A percentile compares a stretch with the other conserved stretches of the same genome.
Conservation (phyloP, 2,113 vertebrate species). For the Sebastes schlegelii region DNA sequence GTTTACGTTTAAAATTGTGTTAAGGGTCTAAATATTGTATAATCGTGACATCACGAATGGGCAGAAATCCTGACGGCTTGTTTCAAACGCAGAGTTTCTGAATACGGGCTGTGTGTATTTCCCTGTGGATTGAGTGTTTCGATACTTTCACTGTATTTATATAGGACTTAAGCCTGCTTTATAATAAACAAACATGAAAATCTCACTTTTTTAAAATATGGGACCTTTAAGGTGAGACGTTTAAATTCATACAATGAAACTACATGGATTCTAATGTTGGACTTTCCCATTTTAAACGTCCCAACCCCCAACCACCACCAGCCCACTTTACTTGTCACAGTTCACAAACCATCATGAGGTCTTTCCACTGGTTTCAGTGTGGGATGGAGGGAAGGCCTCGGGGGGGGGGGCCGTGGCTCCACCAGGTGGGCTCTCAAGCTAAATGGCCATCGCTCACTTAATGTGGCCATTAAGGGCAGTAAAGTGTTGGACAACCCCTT, state of each 20-base stretch:
- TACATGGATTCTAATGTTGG: background rate
- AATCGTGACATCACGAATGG: no score
- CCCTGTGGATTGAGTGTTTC: no score
- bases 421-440: conserved; percentile 63
- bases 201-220: no score
- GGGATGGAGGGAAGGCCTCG: conserved; percentile 13
- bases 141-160: no score
- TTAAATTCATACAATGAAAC: background rate
- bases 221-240: background rate
- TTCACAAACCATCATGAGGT: conserved; percentile 42
- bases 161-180: no score
- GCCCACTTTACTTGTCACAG: conserved; percentile 52
- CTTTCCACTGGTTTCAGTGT: conserved; percentile 35
- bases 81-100: no score
- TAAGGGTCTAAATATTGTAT: no score
- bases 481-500: conserved; percentile 54
- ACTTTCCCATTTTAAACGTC: conserved; percentile 38
- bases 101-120: no score
- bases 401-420: conserved; percentile 6
- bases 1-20: no score
- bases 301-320: conserved; percentile 4
- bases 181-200: no score
- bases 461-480: conserved; percentile 57
- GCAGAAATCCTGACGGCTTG: no score
- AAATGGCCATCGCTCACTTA: conserved; percentile 55